These are phyloP conservation scores for Digitonthophagus gazella DNA, from an alignment of 2,888 invertebrate species.

Conservation along the genomic window DNA sequence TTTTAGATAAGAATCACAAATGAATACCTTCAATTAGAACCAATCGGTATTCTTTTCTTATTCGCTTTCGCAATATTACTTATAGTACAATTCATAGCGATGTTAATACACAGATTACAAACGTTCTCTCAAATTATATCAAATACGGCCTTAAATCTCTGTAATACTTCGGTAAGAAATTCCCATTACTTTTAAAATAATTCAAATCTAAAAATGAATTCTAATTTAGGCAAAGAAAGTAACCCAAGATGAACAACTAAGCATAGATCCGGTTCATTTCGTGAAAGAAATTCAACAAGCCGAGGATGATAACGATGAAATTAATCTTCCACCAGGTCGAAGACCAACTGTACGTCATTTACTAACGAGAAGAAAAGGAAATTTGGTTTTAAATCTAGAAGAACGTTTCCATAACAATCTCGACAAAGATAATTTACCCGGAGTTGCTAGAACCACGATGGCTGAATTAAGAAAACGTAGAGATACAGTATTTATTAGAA, in stretches of 20 bases:
- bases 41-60: slow-evolving; percentile 71
- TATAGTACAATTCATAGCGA: slow-evolving; percentile 69
- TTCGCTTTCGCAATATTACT: slow-evolving; percentile 69
- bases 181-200: neutral
- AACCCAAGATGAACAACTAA: neutral
- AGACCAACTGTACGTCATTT: slow-evolving; percentile 1
- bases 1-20: slow-evolving; percentile 54
- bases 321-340: neutral
- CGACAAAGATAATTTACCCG: neutral
- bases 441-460: neutral
- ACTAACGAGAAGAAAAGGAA: neutral
- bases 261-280: neutral
- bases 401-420: neutral
- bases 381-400: slow-evolving; percentile 4
- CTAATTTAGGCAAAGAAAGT: neutral
- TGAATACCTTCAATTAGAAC: slow-evolving; percentile 65
- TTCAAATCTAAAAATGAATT: neutral
- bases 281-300: neutral
- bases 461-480: neutral
- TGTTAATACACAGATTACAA: slow-evolving; percentile 73
- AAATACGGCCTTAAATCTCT: slow-evolving; percentile 51
- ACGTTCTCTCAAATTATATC: slow-evolving; percentile 74
- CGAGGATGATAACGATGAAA: neutral
- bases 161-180: neutral
- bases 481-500: neutral